These are phyloP conservation scores for Zaprionus nigranus DNA, from an alignment of 1,140 invertebrate genomes.

Conservation along the genomic window DNA sequence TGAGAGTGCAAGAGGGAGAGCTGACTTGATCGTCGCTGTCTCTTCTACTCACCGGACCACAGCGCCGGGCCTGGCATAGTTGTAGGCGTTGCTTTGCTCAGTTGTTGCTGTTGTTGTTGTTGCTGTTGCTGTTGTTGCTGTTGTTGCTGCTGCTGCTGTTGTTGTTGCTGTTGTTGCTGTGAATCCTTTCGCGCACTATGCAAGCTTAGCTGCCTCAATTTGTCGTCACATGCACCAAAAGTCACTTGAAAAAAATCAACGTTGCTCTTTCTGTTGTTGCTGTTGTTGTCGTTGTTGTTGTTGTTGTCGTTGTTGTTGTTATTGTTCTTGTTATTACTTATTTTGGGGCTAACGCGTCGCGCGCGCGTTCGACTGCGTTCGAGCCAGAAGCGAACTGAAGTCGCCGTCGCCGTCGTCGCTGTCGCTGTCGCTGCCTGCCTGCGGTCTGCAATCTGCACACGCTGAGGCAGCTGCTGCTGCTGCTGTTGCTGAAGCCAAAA, in stretches of 20 bases:
- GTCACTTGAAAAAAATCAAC: slow-evolving; percentile 38
- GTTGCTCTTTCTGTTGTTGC: neutral
- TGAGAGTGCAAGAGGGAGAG: slow-evolving; percentile 32
- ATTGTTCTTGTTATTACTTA: neutral
- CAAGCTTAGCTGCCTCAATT: slow-evolving; percentile 4
- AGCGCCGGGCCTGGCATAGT: slow-evolving; percentile 84
- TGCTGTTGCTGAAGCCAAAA: slow-evolving; percentile 47
- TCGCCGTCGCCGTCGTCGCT: slow-evolving; percentile 24
- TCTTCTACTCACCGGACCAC: slow-evolving; percentile 82
- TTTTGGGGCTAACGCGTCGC: slow-evolving; percentile 27
- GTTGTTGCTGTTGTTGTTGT: slow-evolving; percentile 49
- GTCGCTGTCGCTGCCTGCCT: slow-evolving; percentile 9
- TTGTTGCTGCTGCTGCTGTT: slow-evolving; percentile 1
- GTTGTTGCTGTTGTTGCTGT: neutral
- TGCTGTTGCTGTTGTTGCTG: slow-evolving; percentile 42
- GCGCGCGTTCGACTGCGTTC: slow-evolving; percentile 47
- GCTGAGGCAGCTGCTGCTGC: slow-evolving; percentile 12
- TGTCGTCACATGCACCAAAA: slow-evolving; percentile 16
- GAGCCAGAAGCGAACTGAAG: slow-evolving; percentile 47
- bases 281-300: neutral
- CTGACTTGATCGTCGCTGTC: neutral
- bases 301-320: neutral
- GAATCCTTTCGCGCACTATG: slow-evolving; percentile 15
- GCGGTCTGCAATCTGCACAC: slow-evolving; percentile 1
- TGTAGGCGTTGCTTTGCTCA: slow-evolving; percentile 58